Conservation (phyloP, 92 coral and sea anemone species). For the Parazoanthus darwini region DNA sequence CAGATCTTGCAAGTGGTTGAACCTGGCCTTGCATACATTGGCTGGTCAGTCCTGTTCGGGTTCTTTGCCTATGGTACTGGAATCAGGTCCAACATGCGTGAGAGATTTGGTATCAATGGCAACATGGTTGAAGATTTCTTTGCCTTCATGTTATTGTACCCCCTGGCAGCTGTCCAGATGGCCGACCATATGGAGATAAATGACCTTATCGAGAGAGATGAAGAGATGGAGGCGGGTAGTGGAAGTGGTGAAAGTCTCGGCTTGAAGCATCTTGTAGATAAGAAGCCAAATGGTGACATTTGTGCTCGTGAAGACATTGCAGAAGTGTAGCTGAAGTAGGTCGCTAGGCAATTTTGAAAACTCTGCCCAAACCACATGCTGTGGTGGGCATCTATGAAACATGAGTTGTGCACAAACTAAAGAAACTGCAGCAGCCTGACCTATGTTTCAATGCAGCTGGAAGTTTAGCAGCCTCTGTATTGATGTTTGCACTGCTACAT, state of each 20-base stretch:
- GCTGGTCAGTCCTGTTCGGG: constrained; percentile 44
- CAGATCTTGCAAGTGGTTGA: constrained; percentile 44
- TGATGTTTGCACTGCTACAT: neutral
- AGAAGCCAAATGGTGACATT: constrained; percentile 8
- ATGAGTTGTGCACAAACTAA: no score
- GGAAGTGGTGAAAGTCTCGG: constrained; percentile 11
- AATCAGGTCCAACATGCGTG: constrained; percentile 43
- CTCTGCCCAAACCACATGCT: neutral
- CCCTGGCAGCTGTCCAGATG: constrained; percentile 42
- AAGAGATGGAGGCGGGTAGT: neutral
- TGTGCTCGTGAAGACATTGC: neutral
- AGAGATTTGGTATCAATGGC: constrained; percentile 44
- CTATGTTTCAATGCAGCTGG: neutral
- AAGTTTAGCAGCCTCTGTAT: neutral
- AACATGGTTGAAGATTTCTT: constrained; percentile 48
- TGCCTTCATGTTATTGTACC: constrained; percentile 46
- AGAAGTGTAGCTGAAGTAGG: neutral
- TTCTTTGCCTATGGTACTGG: constrained; percentile 46
- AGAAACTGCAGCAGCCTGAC: neutral
- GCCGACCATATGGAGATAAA: constrained; percentile 12
- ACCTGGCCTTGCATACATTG: constrained; percentile 49
- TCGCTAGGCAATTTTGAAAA: neutral
- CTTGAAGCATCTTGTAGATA: neutral
- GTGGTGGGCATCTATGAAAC: neutral
- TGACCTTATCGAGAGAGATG: neutral